Percentiles rank a stretch among this genome's conserved stretches.
These are phyloP conservation scores for Drosophila setifemur DNA, from an alignment of 1,140 invertebrate genomes.

Conservation along the genomic window DNA sequence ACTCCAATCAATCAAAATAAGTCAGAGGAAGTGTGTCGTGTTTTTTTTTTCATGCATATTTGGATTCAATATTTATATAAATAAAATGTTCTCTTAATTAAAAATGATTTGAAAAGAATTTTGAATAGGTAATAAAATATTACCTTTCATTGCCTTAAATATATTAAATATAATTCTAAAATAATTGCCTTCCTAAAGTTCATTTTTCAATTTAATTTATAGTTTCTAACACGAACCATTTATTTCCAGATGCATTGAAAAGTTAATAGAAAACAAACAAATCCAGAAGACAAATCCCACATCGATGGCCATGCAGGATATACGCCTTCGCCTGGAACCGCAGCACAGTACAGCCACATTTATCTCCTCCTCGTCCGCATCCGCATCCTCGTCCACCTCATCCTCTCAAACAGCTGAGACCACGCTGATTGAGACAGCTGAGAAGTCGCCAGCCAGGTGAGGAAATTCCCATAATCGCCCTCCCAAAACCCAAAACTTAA, in stretches of 20 bases:
- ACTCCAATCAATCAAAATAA: too few species aligned
- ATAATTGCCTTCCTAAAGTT: too few species aligned
- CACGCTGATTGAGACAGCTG: conserved; percentile 57
- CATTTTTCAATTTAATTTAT: too few species aligned
- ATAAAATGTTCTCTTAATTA: too few species aligned
- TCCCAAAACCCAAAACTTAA: neutral
- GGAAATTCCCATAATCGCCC: conserved; percentile 10
- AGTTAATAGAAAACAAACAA: neutral
- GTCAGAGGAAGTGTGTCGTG: too few species aligned
- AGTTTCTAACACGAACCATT: too few species aligned
- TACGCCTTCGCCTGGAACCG: conserved; percentile 72
- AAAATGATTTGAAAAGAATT: too few species aligned
- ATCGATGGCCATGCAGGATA: conserved; percentile 73
- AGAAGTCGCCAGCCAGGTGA: conserved; percentile 47
- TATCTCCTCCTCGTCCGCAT: conserved; percentile 18
- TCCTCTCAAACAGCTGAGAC: conserved; percentile 49
- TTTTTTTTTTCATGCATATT: too few species aligned
- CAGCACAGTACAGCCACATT: conserved; percentile 67
- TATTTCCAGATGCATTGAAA: conserved; percentile 51
- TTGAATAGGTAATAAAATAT: too few species aligned
- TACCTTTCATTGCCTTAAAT: too few species aligned
- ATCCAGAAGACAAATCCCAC: neutral
- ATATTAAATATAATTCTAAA: too few species aligned
- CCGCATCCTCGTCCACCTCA: conserved; percentile 6
- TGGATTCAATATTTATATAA: too few species aligned